Evolutionary conservation across 2,888 invertebrate species (phyloP), one percentile per base, ranked within the genome.

Genomic region (Adineta ricciae): DNA sequence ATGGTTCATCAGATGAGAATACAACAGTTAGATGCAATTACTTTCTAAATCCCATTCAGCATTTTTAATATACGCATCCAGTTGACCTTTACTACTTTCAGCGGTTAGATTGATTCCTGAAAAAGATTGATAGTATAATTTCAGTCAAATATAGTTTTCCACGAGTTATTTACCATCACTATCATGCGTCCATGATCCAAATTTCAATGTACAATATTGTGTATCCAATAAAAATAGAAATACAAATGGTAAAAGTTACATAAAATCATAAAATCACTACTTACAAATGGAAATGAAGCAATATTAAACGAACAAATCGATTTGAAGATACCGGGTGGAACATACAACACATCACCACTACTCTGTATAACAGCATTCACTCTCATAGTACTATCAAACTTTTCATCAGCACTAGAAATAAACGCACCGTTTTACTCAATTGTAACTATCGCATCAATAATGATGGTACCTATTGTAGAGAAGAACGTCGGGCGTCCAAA

Each of bases 271-370:
- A 46, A 46, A 46, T 5, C 5, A 41, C 14, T 4, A 72, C 36
- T 46, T 38, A 46, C 83, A n/a, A 50, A 98, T 87, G 97, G 97
- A 92, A 97, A 98, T 97, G 97, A 97, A 88, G 96, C 97, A 92
- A 98, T 97, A 92, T 97, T 96, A 90, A 98, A 97, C 92, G 95
- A 95, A 93, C 98, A 98, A 88, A 97, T 97, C 92, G 96, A 96
- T 92, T 96, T 96, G 93, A 98, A 96, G 92, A 98, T 97, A 88
- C 97, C 97, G 86, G 98, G 98, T 88, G 98, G 98, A 89, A 98
- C 95, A 93, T 97, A 97, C 87, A 95, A 93, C 90, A 96, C 96
- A 88, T 94, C 94, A 88, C 98, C 98, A 92, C 96, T 95, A 92
- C 94, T 94, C 88, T 94, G 93, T 87, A 98, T 96, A 88, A 98